Percentiles rank a stretch among this genome's conserved stretches.
These are phyloP conservation scores for Allygus modestus DNA, from an alignment of 2,888 invertebrate genomes.

Conservation along the genomic window DNA sequence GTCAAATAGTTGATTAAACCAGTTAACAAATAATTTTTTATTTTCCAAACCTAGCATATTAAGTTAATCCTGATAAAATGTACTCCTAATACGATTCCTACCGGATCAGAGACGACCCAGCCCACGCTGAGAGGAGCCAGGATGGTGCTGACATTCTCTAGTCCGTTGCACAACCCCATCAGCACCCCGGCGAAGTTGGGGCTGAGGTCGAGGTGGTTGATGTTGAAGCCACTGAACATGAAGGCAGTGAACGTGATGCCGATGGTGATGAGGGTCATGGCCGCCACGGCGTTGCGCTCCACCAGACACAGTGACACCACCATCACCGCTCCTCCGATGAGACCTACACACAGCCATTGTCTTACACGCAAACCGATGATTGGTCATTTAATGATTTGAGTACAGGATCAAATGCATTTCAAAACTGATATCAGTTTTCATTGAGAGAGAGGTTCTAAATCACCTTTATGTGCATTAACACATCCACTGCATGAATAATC, in stretches of 20 bases:
- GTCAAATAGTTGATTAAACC: no score
- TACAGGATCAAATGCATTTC: no score
- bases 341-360: slow-evolving; percentile 63
- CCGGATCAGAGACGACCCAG: slow-evolving; percentile 72
- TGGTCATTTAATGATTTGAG: no score
- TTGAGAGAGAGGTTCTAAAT: no score
- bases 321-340: slow-evolving; percentile 72
- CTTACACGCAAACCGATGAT: no score
- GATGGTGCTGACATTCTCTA: slow-evolving; percentile 75
- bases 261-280: slow-evolving; percentile 66
- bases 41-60: no score
- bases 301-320: slow-evolving; percentile 73
- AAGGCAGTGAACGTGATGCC: slow-evolving; percentile 72
- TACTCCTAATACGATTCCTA: no score
- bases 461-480: no score
- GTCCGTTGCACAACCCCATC: slow-evolving; percentile 76
- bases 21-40: no score
- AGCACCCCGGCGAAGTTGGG: slow-evolving; percentile 76
- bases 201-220: slow-evolving; percentile 77
- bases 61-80: no score
- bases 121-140: slow-evolving; percentile 75
- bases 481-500: no score
- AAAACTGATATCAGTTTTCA: no score
- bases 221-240: slow-evolving; percentile 73
- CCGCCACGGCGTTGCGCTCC: slow-evolving; percentile 65